Base-by-base conservation (phyloP, 1,140 invertebrate species). In the Pseudomyrmex concolor region DNA sequence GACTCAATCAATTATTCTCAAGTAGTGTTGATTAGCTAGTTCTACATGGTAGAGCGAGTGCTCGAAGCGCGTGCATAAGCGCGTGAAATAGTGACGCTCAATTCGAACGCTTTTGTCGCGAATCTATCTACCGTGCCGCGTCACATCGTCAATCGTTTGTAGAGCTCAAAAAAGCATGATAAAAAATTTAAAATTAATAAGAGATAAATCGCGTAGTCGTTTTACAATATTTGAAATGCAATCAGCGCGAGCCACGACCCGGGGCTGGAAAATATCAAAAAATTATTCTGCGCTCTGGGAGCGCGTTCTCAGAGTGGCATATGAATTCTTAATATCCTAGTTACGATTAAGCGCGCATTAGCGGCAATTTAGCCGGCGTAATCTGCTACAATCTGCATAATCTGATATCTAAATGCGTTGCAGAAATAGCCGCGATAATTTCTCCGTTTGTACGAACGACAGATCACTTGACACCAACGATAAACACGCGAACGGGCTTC, bases 1-100 rank as follows among this genome's bases (percentile, higher is more conserved):
- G 67, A 83, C 67, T 85, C 77, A 84, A 88, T 88, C 84, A 87
- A 87, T 88, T 88, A 88, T 88, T 87, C 72, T 88, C 77, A 88
- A 88, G 87, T 87, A 88, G 83, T 67, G 66, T 77, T 82, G 86
- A 87, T 88, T 86, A 67, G 59, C 74, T 57, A 59, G 55, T 64
- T 57, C 64, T 67, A 73, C 66, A 73, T 77, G 59, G 66, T 68
- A 51, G 74, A 72, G 17, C 63, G 45, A 74, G 70, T 76, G 63
- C 48, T 73, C 19, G 5, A 76, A 68, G 55, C 48, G 9, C 25
- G 25, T 51, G 48, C 54, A 51, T 19, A 54, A n/a, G 48, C 48
- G 48, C 34, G 5, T 43, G n/a, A 66, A 54, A 67, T 15, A 25
- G 17, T 13, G 48, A 77, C 25, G 13, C 19, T 45, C 45, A 19